Percentiles rank a stretch among this genome's conserved stretches.
Conservation (phyloP, 2,888 invertebrate species). For the Melitaea athalia region DNA sequence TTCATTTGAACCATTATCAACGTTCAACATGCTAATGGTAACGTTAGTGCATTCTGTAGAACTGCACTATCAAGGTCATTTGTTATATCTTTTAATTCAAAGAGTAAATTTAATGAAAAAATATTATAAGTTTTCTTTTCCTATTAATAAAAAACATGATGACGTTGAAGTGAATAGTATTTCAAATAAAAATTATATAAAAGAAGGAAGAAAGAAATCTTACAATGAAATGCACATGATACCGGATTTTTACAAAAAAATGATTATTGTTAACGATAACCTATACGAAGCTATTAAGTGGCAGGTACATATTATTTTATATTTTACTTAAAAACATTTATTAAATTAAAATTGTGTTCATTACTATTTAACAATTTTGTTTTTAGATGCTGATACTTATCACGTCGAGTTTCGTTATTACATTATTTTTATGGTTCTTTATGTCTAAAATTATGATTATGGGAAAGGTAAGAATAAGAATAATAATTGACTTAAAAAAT, state of each 20-base stretch:
- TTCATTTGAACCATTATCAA: not conserved
- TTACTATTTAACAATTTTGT: not conserved
- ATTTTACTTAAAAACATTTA: slow-evolving; percentile 12
- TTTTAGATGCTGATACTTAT: slow-evolving; percentile 61
- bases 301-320: slow-evolving; percentile 36
- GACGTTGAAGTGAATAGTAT: not conserved
- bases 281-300: slow-evolving; percentile 9
- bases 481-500: not conserved
- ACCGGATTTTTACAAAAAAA: not conserved
- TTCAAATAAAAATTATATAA: not conserved
- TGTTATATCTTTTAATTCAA: slow-evolving; percentile 27
- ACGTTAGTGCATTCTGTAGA: slow-evolving; percentile 26
- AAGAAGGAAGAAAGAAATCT: not conserved
- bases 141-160: not conserved
- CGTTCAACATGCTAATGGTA: not conserved
- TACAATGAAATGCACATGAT: not conserved
- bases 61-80: slow-evolving; percentile 33
- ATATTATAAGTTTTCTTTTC: slow-evolving; percentile 22
- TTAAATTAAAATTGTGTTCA: not conserved
- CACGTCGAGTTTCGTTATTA: slow-evolving; percentile 51
- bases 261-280: not conserved
- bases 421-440: slow-evolving; percentile 43
- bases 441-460: not conserved
- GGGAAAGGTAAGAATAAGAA: slow-evolving; percentile 45
- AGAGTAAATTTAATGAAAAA: slow-evolving; percentile 20